phyloP scores from a whole-genome alignment of 2,888 invertebrate genomes.

The Lutraria lutraria region DNA sequence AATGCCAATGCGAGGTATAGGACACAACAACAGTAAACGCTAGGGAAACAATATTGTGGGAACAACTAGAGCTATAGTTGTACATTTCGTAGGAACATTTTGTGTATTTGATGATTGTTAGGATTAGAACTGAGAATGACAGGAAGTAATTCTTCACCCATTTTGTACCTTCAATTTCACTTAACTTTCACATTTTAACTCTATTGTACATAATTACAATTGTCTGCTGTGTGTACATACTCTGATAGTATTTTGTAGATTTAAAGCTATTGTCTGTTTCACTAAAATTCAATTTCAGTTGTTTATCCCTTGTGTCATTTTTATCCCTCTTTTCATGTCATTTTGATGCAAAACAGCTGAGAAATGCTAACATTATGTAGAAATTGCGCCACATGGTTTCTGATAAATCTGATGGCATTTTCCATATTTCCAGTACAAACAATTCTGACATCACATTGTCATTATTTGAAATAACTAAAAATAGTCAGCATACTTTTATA shows the following conservation, averaged over 20 bases:
- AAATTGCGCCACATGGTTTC: too few relatives aligned
- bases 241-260: not conserved
- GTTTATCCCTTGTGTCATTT: not conserved
- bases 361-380: too few relatives aligned
- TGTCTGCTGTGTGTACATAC: not conserved
- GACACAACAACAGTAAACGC: slow-evolving; percentile 96
- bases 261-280: not conserved
- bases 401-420: not conserved
- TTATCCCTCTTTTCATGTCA: not conserved
- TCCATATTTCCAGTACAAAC: not conserved
- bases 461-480: too few relatives aligned
- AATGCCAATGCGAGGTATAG: slow-evolving; percentile 91
- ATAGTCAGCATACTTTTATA: too few relatives aligned
- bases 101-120: not conserved
- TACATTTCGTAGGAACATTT: not conserved
- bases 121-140: not conserved
- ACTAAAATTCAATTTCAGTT: not conserved
- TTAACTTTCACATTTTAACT: not conserved
- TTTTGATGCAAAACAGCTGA: too few relatives aligned
- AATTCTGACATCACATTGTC: not conserved
- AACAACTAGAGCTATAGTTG: slow-evolving; percentile 2
- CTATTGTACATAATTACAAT: not conserved
- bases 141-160: not conserved
- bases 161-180: slow-evolving; percentile 11
- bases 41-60: slow-evolving; percentile 81